Evolutionary conservation across 2,888 invertebrate species (phyloP).

Genomic region (Atherix ibis): DNA sequence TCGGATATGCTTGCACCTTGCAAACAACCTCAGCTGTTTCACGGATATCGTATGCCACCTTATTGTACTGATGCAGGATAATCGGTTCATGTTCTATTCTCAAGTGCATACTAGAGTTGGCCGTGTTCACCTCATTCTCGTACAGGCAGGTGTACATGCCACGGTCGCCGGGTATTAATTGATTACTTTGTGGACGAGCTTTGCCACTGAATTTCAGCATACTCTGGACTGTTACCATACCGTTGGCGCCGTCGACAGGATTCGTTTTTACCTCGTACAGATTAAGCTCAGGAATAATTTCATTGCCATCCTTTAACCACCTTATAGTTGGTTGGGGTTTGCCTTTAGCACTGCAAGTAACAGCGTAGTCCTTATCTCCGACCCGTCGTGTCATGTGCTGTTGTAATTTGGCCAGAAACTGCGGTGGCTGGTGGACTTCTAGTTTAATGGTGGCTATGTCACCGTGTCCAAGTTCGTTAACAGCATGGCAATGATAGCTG

Average conservation of each 20-base stretch:
- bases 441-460: slow-evolving; percentile 68
- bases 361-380: slow-evolving; percentile 61
- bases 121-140: slow-evolving; percentile 75
- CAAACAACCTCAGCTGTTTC: slow-evolving; percentile 79
- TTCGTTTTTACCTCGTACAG: slow-evolving; percentile 70
- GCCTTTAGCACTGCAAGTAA: slow-evolving; percentile 73
- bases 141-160: slow-evolving; percentile 79
- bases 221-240: slow-evolving; percentile 69
- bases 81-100: slow-evolving; percentile 86
- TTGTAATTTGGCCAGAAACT: slow-evolving; percentile 65
- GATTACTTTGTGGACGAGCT: slow-evolving; percentile 57
- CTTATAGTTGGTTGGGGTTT: slow-evolving; percentile 71
- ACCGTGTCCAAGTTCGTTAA: slow-evolving; percentile 76
- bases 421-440: slow-evolving; percentile 78
- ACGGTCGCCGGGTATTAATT: slow-evolving; percentile 66
- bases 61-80: slow-evolving; percentile 66
- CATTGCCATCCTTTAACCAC: slow-evolving; percentile 75
- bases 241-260: slow-evolving; percentile 58
- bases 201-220: slow-evolving; percentile 66
- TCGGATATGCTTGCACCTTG: slow-evolving; percentile 80
- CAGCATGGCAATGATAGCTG: slow-evolving; percentile 77
- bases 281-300: slow-evolving; percentile 59
- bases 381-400: slow-evolving; percentile 66
- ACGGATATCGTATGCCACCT: slow-evolving; percentile 71
- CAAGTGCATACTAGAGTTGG: slow-evolving; percentile 78